Evolutionary conservation across 2,888 invertebrate species (phyloP), one percentile per base, ranked within the genome.

Genomic region (Eilema sororculum): DNA sequence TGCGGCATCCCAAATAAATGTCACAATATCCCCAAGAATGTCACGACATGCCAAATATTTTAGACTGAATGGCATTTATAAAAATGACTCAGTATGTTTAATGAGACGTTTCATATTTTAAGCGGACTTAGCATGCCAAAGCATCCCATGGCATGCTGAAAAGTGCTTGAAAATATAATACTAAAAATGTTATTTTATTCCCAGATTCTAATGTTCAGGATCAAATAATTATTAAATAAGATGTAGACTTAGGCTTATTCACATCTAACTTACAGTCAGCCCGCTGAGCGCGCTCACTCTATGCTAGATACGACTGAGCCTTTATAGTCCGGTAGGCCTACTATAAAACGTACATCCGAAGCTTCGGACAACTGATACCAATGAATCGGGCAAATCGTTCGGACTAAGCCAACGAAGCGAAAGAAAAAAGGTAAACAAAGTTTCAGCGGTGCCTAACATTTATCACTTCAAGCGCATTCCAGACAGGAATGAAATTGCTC

Each of bases 281-380:
- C 33, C 13, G 59, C 68, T 9, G 37, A 57, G 68, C 68, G 13
- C 20, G 64, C 68, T 59, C 57, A 69, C 68, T 46, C 30, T 69
- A 59, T 59, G 68, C 64, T 58, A 64, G 22, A 30, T 46, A 13
- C 3, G 33, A 67, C 24, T 46, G 20, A n/a, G 52, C 24, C 52
- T n/a, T 37, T 30, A 41, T 57, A 60, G 41, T 46, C 52, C 52
- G 3, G n/a, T 46, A 52, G 9, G 52, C n/a, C 52, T 52, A n/a
- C 52, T 16, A 52, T 52, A 3, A 52, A 52, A 52, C n/a, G 52
- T 52, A n/a, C 9, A 52, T 52, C 6, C 20, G 20, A 46, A 46
- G 46, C 12, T n/a, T 41, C 41, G 16, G 41, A 5, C 41, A 41
- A 52, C n/a, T 52, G 0, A 4, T 52, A 52, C 20, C 12, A 20